These are phyloP conservation scores for Ferdinandea cuprea DNA, from an alignment of 2,888 invertebrate genomes.

Conservation along the genomic window DNA sequence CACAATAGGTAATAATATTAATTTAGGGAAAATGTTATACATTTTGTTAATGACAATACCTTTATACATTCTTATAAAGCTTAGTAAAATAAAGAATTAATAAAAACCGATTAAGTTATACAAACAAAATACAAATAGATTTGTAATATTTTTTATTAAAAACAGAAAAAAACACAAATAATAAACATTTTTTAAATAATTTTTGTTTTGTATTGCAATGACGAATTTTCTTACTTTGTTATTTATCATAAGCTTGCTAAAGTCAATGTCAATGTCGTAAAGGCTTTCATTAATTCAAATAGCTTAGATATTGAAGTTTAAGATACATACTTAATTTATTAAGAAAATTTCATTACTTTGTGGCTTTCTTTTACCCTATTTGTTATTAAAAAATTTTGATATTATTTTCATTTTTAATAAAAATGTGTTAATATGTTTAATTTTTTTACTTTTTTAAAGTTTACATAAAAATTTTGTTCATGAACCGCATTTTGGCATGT, in stretches of 20 bases:
- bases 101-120: too few relatives aligned
- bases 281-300: not conserved
- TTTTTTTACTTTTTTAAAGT: too few relatives aligned
- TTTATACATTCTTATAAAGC: not conserved
- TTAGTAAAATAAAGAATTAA: not conserved
- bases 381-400: not conserved
- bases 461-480: too few relatives aligned
- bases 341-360: not conserved
- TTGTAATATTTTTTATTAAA: not conserved
- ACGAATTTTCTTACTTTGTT: not conserved
- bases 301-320: not conserved
- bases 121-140: not conserved
- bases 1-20: not conserved
- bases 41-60: slow-evolving; percentile 7
- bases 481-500: too few relatives aligned
- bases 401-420: not conserved
- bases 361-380: not conserved
- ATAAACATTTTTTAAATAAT: too few relatives aligned
- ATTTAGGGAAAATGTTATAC: not conserved
- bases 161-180: not conserved
- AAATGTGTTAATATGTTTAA: too few relatives aligned
- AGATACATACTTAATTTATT: not conserved
- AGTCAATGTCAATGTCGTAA: not conserved
- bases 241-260: not conserved
- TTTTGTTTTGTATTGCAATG: not conserved